phyloP scores from a whole-genome alignment of 2,888 invertebrate genomes.

The Fissipunctia ypsillon region DNA sequence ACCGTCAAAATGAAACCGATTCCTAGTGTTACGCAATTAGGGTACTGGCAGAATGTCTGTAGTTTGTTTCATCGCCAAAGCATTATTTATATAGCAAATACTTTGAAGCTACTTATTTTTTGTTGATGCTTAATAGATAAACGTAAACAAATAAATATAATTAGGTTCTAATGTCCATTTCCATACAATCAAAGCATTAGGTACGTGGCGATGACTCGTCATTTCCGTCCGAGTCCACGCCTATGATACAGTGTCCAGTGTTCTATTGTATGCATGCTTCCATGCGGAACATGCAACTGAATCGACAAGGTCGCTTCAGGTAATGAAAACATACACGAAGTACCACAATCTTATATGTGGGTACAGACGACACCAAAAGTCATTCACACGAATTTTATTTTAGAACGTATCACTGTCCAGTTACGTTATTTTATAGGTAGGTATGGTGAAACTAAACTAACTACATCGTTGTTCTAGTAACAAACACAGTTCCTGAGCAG shows the following conservation, averaged over 20 bases:
- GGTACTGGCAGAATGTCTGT: background rate
- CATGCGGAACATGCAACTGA: slow-evolving; percentile 81
- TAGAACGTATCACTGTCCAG: background rate
- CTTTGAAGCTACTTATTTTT: slow-evolving; percentile 6
- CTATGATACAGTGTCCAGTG: slow-evolving; percentile 67
- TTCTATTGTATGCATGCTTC: slow-evolving; percentile 79
- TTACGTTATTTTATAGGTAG: background rate
- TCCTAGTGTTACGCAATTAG: no score
- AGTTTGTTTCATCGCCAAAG: background rate
- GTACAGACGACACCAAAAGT: slow-evolving; percentile 66
- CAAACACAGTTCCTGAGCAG: background rate
- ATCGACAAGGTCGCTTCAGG: slow-evolving; percentile 80
- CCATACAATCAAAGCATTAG: slow-evolving; percentile 47
- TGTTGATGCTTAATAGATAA: slow-evolving; percentile 21
- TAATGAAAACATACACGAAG: slow-evolving; percentile 68
- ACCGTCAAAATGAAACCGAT: no score
- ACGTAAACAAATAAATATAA: slow-evolving; percentile 36
- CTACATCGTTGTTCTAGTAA: background rate
- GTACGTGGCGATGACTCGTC: slow-evolving; percentile 70
- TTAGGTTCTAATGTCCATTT: slow-evolving; percentile 37
- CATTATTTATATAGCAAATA: background rate
- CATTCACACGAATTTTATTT: background rate
- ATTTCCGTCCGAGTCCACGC: slow-evolving; percentile 72
- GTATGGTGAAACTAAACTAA: background rate
- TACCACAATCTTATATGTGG: slow-evolving; percentile 63